Percentiles rank a stretch among this genome's conserved stretches.
These are phyloP conservation scores for Papilio protenor DNA, from an alignment of 2,888 invertebrate species.

Conservation along the genomic window DNA sequence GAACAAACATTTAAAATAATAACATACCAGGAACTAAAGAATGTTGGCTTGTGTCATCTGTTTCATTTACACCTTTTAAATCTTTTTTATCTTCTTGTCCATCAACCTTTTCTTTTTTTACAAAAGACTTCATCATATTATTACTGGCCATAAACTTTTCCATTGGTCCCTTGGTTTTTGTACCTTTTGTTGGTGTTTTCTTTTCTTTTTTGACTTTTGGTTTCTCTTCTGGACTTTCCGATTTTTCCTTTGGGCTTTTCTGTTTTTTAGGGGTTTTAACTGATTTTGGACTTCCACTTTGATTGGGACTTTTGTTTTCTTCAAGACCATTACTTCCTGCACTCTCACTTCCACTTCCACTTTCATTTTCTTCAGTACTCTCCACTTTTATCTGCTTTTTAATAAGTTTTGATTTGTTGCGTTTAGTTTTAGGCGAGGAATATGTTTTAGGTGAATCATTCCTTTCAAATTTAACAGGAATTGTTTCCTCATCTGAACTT, in stretches of 20 bases:
- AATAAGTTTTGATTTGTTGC: slow-evolving; percentile 47
- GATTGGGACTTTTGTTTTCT: slow-evolving; percentile 42
- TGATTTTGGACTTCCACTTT: slow-evolving; percentile 43
- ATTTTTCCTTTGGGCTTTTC: slow-evolving; percentile 45
- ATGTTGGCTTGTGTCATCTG: slow-evolving; percentile 46
- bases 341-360: not conserved
- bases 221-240: slow-evolving; percentile 40
- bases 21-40: slow-evolving; percentile 57
- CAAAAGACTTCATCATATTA: slow-evolving; percentile 40
- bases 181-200: slow-evolving; percentile 32
- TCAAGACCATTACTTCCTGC: not conserved
- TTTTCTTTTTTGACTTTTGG: slow-evolving; percentile 38
- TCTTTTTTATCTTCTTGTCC: slow-evolving; percentile 45
- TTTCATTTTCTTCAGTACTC: not conserved
- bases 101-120: slow-evolving; percentile 41
- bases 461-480: slow-evolving; percentile 58
- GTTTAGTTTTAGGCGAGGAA: slow-evolving; percentile 65
- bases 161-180: slow-evolving; percentile 43
- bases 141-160: slow-evolving; percentile 45
- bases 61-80: slow-evolving; percentile 34
- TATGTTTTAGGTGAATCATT: slow-evolving; percentile 62
- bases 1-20: no score
- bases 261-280: slow-evolving; percentile 45
- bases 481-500: slow-evolving; percentile 45
- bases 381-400: not conserved